Evolutionary conservation across 2,888 invertebrate species (phyloP), one percentile per base, ranked within the genome.

Genomic region (Mesorhabditis sp.): DNA sequence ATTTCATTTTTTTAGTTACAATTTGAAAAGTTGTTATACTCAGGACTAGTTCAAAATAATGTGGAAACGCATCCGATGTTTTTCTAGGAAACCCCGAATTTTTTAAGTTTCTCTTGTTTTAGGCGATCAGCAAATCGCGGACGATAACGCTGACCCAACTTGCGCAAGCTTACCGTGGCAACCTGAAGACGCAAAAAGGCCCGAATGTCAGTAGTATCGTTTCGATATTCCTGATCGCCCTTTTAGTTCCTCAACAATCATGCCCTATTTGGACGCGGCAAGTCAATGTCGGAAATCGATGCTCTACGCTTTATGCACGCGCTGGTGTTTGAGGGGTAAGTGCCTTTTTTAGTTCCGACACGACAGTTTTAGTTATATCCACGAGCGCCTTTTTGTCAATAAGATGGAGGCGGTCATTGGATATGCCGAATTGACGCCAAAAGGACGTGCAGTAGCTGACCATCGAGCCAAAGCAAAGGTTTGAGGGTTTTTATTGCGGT

Each of bases 221-320:
- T 50, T 62, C 13, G 63, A 15, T 28, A 7, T n/a, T 28, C 41
- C n/a, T 28, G 28, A 28, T 28, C 28, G 28, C 28, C 28, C 28
- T 28, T 28, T 28, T 28, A 28, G 28, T 28, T 28, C 28, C 28
- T 28, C 28, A 28, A 28, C 28, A 28, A 28, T 28, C 28, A 28
- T 28, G 28, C 28, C 28, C 70, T 83, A 61, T 82, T 68, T 62
- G 76, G 79, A 28, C 73, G 80, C 64, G 83, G 83, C 4, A 65
- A 69, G 4, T 74, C 76, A 7, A 76, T 83, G 74, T 67, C 76
- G 4, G 80, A 77, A 62, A 73, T 70, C 5, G 83, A 81, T 70
- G 70, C 79, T 4, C 62, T 80, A 44, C 72, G 83, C 63, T 75
- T 84, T 44, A 67, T 80, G 4, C 67, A 80, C 41, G 79, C 79